Conservation (phyloP, 2,113 vertebrate genomes). For the Anolis carolinensis region DNA sequence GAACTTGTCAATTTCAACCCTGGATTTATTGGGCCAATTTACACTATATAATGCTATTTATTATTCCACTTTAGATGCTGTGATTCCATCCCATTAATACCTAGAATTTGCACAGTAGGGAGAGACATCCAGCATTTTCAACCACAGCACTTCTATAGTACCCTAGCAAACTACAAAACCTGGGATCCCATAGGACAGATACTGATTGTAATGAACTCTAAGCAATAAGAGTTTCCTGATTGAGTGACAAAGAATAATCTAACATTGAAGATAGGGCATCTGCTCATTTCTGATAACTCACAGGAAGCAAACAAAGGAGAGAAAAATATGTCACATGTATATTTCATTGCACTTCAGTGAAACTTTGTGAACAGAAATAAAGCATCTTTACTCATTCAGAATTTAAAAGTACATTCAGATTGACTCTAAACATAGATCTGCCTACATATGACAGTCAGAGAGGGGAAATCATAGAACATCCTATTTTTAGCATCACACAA, state of each 20-base stretch:
- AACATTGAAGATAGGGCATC: neutral
- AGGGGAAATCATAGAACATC: neutral
- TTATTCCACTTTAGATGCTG: neutral
- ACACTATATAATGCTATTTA: neutral
- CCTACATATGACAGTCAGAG: neutral
- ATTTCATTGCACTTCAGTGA: neutral
- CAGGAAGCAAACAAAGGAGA: neutral
- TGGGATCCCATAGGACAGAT: no score
- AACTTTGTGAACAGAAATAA: neutral
- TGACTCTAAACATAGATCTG: neutral
- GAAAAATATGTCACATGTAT: neutral
- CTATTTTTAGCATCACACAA: rapidly evolving
- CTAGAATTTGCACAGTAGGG: no score
- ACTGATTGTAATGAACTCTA: neutral
- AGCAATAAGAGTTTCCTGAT: neutral
- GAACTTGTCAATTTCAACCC: neutral
- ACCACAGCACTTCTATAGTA: no score
- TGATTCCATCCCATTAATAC: neutral
- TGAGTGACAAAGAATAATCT: neutral
- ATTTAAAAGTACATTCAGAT: neutral
- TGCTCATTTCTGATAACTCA: neutral
- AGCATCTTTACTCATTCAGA: neutral
- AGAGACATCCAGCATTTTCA: no score
- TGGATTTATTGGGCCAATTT: no score
- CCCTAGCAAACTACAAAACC: no score